Conservation (phyloP, 2,113 vertebrate species). For the Corydoras sp. region DNA sequence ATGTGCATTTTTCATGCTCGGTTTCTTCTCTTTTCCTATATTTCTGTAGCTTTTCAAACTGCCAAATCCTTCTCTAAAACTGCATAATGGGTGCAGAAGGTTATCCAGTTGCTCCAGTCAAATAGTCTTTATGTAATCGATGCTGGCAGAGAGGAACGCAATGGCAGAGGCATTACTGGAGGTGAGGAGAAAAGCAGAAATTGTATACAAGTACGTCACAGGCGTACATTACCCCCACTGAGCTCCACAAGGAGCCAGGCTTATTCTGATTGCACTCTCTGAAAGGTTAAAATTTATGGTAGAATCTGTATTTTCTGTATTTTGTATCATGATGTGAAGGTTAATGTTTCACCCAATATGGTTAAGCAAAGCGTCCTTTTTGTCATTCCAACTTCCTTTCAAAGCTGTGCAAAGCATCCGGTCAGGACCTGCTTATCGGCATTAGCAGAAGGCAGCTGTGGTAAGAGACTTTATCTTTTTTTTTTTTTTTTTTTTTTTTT, state of each 20-base stretch:
- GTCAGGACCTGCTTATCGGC: conserved; percentile 20
- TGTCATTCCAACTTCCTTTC: conserved; percentile 25
- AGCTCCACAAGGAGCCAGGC: background rate
- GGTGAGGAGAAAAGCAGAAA: conserved; percentile 24
- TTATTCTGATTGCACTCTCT: conserved; percentile 18
- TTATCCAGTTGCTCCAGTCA: conserved; percentile 44
- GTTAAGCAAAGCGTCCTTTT: conserved; percentile 1
- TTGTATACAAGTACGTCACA: conserved; percentile 38
- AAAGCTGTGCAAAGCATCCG: conserved; percentile 2
- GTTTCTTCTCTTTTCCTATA: background rate
- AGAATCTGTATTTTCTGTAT: conserved; percentile 8
- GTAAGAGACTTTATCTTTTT: conserved; percentile 3
- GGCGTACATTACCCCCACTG: conserved; percentile 34
- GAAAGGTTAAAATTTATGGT: background rate
- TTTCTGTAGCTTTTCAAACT: conserved; percentile 1
- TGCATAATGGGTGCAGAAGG: conserved; percentile 40
- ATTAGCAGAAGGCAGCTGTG: conserved; percentile 20
- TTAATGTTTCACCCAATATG: conserved; percentile 1
- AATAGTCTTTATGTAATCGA: conserved; percentile 51
- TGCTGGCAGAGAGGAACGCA: conserved; percentile 41
- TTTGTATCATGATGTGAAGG: background rate
- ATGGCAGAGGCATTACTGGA: conserved; percentile 28
- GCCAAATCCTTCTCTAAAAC: conserved; percentile 28
- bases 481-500: background rate
- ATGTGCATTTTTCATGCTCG: background rate